Base-by-base conservation (phyloP, 1,140 invertebrate species). In the Trachymyrmex septentrionalis region DNA sequence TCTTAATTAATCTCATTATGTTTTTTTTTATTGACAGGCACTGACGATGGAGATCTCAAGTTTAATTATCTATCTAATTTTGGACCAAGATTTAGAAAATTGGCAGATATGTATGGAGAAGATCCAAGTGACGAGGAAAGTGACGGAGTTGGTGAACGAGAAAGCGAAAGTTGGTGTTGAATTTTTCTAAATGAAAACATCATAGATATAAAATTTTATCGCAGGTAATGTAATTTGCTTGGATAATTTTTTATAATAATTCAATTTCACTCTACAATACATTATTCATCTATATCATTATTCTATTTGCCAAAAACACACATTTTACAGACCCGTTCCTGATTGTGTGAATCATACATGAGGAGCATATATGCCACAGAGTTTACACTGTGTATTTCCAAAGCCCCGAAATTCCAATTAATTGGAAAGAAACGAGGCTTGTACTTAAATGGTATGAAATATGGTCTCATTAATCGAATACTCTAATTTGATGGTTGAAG, bases 61-160 rank as follows among this genome's bases (percentile, higher is more conserved):
- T 99, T 99, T 95, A 99, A 99, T 95, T 99, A 99, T 95, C 96
- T 99, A 89, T 99, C 99, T 44, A 98, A 98, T 92, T 99, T 99
- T 95, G 99, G 99, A 50, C 99, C 99, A 53, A 96, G 99, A 81
- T 99, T 99, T 96, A 97, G 98, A 89, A 99, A 99, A 93, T 96
- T 99, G 76, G 99, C 99, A 10, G 98, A 99, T 92, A 99, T 99
- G 98, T 99, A 99, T 94, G 98, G 98, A 19, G 98, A 98, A 92
- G 97, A 98, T 87, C 97, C 98, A 19, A 98, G 97, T 91, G 98
- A 98, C 91, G 97, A 97, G 67, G 97, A 97, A 64, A 96, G 96
- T 86, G 96, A 97, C 88, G 96, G 96, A 67, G 97, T 96, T 16
- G 97, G 97, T 76, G 97, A 97, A 92, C 93, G 95, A 10, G 94